These are phyloP conservation scores for Archips xylosteana DNA, from an alignment of 2,888 invertebrate species.

Conservation along the genomic window DNA sequence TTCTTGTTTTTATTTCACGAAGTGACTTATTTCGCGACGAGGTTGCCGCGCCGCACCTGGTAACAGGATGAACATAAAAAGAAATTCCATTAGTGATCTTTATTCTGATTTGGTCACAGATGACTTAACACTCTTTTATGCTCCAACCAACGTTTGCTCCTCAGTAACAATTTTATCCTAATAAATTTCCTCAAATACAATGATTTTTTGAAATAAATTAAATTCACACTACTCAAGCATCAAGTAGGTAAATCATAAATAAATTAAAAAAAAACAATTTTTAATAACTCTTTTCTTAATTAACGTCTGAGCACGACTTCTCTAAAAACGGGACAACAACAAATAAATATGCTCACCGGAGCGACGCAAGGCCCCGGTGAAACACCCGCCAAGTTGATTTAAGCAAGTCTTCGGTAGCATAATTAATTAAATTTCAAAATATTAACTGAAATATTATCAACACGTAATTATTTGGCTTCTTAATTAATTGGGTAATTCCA, in stretches of 20 bases:
- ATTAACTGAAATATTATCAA: constrained; percentile 5
- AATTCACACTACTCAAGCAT: neutral
- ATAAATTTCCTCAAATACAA: neutral
- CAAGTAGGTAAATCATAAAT: neutral
- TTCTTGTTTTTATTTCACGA: too few species aligned
- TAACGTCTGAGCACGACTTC: constrained; percentile 4
- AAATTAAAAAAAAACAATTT: neutral
- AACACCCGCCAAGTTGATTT: constrained; percentile 3
- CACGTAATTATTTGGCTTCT: constrained; percentile 11
- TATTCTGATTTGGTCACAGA: neutral
- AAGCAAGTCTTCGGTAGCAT: constrained; percentile 1
- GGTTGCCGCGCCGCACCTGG: too few species aligned
- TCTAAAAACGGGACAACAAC: constrained; percentile 5
- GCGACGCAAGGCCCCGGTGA: neutral
- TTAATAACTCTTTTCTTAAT: neutral
- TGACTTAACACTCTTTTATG: neutral
- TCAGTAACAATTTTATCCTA: neutral
- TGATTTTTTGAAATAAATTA: neutral
- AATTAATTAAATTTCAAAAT: constrained; percentile 13
- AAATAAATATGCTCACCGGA: neutral
- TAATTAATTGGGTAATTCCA: neutral
- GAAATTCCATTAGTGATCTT: neutral
- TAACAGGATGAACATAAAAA: neutral
- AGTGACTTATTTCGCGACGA: too few species aligned
- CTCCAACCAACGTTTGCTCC: neutral